Evolutionary conservation across 2,888 invertebrate genomes (phyloP).

Genomic region (Yponomeuta cagnagella): DNA sequence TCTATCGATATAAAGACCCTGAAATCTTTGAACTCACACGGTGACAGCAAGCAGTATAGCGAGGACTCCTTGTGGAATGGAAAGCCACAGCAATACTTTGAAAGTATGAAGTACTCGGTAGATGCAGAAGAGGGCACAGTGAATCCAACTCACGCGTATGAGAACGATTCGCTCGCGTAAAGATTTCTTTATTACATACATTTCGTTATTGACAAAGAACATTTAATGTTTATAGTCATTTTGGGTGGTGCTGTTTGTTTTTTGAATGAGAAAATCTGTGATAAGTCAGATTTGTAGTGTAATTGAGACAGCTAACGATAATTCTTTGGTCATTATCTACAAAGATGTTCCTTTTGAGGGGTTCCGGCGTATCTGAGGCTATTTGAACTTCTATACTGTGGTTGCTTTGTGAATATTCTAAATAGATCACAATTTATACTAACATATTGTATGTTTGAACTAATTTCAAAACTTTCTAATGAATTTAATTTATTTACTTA

Average conservation of each 20-base stretch:
- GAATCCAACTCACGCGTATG: constrained; percentile 34
- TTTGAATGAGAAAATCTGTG: constrained; percentile 11
- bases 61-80: constrained; percentile 75
- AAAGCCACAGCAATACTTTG: constrained; percentile 76
- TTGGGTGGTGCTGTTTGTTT: constrained; percentile 10
- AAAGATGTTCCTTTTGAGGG: neutral
- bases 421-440: neutral
- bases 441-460: neutral
- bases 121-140: constrained; percentile 22
- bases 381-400: neutral
- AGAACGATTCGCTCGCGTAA: constrained; percentile 51
- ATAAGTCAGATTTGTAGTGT: constrained; percentile 12
- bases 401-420: neutral
- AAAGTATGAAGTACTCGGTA: constrained; percentile 78
- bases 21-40: constrained; percentile 35
- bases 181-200: constrained; percentile 3
- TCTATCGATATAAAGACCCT: constrained; percentile 38
- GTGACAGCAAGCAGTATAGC: constrained; percentile 45
- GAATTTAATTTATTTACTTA: neutral
- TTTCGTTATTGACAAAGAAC: constrained; percentile 7
- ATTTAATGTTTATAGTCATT: constrained; percentile 16
- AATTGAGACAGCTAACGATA: constrained; percentile 2
- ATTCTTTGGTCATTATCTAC: neutral
- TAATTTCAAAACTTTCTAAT: neutral
- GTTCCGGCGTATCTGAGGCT: neutral